Base-by-base conservation (phyloP, 1,140 invertebrate species). In the Augochlora pura region DNA sequence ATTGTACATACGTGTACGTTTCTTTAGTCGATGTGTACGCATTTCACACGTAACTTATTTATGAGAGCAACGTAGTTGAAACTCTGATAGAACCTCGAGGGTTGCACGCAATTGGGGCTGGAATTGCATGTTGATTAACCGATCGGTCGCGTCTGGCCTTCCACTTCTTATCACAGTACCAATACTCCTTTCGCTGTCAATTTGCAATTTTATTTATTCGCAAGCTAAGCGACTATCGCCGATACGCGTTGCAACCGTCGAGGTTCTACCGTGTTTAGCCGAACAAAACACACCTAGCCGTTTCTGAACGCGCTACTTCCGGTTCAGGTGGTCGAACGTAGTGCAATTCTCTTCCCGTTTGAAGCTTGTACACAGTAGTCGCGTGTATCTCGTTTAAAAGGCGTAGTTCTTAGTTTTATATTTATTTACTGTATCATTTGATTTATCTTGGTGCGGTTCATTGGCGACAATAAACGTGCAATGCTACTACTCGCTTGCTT, bases 391-490 rank as follows among this genome's bases (percentile, higher is more conserved):
- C n/a, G 70, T 86, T 82, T 82, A 82, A 86, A 32, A 72, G 9
- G 38, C 72, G 57, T 79, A 46, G 77, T 38, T 46, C 57, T 78
- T 74, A 84, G 62, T 85, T 85, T 79, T 86, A 75, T 88, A 88
- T 82, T 85, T 81, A 78, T 81, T 66, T 63, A 84, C 78, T 87
- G 86, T 88, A 88, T 83, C 67, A 67, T 80, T 60, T 82, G 71
- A 78, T 85, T 87, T 82, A 82, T 60, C 74, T 82, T 80, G 76
- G 77, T 81, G 83, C 87, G 87, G 73, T 87, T 82, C 73, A 87
- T 76, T 86, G 78, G 78, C 78, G 65, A 86, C 64, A 91, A 91
- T 91, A 91, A 91, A 91, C 82, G 82, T 90, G 85, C 89, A 89
- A 88, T 90, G 85, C 79, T 84, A 88, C 86, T 89, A 89, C 64